Conservation (phyloP, 1,140 invertebrate genomes). For the Drosophila nannoptera region DNA sequence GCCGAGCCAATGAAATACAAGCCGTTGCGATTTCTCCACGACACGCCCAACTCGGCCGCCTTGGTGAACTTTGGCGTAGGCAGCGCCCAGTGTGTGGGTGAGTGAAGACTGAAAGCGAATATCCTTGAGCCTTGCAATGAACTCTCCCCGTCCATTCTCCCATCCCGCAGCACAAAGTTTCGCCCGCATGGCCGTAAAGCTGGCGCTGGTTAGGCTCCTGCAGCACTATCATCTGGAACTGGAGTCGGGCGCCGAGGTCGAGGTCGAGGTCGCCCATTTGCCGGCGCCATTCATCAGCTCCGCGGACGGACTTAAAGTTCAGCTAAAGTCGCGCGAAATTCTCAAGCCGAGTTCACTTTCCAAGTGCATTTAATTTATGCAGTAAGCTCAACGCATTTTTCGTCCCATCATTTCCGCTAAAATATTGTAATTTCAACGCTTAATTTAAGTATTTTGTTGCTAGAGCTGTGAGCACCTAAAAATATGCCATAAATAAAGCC, state of each 20-base stretch:
- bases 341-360: slow-evolving; percentile 36
- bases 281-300: slow-evolving; percentile 61
- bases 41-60: slow-evolving; percentile 14
- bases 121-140: not conserved
- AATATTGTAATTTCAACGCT: slow-evolving; percentile 48
- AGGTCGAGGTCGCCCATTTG: slow-evolving; percentile 54
- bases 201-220: slow-evolving; percentile 62
- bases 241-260: slow-evolving; percentile 25
- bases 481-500: slow-evolving; percentile 73
- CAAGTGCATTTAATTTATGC: slow-evolving; percentile 13
- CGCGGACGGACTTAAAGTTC: slow-evolving; percentile 57
- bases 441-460: slow-evolving; percentile 41
- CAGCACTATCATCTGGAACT: slow-evolving; percentile 59
- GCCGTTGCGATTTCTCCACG: slow-evolving; percentile 81
- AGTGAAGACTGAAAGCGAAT: slow-evolving; percentile 12
- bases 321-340: slow-evolving; percentile 54
- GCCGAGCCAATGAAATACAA: slow-evolving; percentile 81
- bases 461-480: slow-evolving; percentile 51
- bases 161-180: slow-evolving; percentile 65
- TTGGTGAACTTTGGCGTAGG: slow-evolving; percentile 64
- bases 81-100: slow-evolving; percentile 62
- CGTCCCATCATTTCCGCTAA: not conserved
- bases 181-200: slow-evolving; percentile 68
- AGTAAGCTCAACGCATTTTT: not conserved
- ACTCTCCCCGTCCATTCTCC: not conserved